phyloP scores from a whole-genome alignment of 2,888 invertebrate species.

The Drosophila atroscutellata region DNA sequence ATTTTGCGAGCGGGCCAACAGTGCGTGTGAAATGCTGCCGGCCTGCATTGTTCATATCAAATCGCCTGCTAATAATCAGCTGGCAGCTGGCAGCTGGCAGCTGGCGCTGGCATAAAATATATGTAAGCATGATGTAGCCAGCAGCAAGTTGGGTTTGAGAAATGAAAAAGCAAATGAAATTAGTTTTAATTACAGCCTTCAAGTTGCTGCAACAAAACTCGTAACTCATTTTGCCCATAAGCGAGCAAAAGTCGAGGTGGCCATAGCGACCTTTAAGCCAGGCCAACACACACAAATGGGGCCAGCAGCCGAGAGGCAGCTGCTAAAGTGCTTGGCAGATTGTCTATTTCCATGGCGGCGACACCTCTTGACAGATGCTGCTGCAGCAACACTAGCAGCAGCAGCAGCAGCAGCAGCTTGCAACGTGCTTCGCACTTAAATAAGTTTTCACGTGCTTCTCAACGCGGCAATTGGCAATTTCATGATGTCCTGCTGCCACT shows the following conservation, averaged over 20 bases:
- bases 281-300: conserved; percentile 62
- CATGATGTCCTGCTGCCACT: conserved; percentile 29
- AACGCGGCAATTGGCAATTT: conserved; percentile 48
- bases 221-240: conserved; percentile 78
- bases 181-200: conserved; percentile 79
- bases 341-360: conserved; percentile 71
- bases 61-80: conserved; percentile 70
- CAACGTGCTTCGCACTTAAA: conserved; percentile 81
- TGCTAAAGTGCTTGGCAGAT: conserved; percentile 69
- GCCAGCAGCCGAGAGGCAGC: conserved; percentile 40
- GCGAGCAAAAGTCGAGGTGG: conserved; percentile 31
- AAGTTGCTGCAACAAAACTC: conserved; percentile 76
- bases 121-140: conserved; percentile 12
- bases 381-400: conserved; percentile 5
- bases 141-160: conserved; percentile 17
- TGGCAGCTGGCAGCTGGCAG: conserved; percentile 5
- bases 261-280: conserved; percentile 51
- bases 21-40: conserved; percentile 49
- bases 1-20: conserved; percentile 41
- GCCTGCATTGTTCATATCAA: conserved; percentile 60
- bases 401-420: conserved; percentile 57
- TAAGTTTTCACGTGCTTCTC: conserved; percentile 70
- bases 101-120: conserved; percentile 22
- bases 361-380: conserved; percentile 43
- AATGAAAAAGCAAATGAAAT: conserved; percentile 77